phyloP scores from a whole-genome alignment of 1,140 invertebrate genomes.

The Drosophila kikkawai region DNA sequence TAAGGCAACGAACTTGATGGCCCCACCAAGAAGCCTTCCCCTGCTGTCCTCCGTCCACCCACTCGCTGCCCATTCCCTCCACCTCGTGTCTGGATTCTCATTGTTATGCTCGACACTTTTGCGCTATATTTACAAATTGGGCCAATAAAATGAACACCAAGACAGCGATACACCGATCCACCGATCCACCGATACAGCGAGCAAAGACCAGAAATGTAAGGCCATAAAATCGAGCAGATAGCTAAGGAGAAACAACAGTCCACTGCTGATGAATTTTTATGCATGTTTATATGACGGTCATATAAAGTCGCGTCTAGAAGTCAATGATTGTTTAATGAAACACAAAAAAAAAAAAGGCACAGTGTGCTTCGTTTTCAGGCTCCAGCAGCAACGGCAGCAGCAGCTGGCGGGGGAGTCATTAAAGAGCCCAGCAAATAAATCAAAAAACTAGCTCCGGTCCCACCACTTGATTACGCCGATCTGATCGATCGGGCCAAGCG shows the following conservation, averaged over 20 bases:
- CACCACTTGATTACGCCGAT: slow-evolving; percentile 71
- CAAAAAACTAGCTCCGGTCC: slow-evolving; percentile 57
- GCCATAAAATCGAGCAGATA: slow-evolving; percentile 66
- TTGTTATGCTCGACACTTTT: slow-evolving; percentile 81
- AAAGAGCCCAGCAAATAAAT: slow-evolving; percentile 75
- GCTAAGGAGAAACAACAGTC: slow-evolving; percentile 61
- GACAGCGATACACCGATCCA: slow-evolving; percentile 12
- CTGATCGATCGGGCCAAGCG: slow-evolving; percentile 44
- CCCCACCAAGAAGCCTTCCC: slow-evolving; percentile 52
- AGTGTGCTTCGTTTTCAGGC: slow-evolving; percentile 6
- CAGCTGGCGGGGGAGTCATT: slow-evolving; percentile 52
- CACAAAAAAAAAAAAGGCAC: background rate
- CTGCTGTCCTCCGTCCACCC: slow-evolving; percentile 12
- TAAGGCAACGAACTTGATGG: slow-evolving; percentile 74
- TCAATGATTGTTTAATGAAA: slow-evolving; percentile 82
- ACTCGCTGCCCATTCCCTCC: background rate
- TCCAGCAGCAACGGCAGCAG: slow-evolving; percentile 1
- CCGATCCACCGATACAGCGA: slow-evolving; percentile 1
- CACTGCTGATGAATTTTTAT: slow-evolving; percentile 80
- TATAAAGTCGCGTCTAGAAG: slow-evolving; percentile 71
- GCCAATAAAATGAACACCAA: slow-evolving; percentile 82
- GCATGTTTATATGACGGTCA: slow-evolving; percentile 78
- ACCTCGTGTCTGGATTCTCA: slow-evolving; percentile 42
- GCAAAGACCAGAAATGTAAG: slow-evolving; percentile 65
- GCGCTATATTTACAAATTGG: slow-evolving; percentile 83